Evolutionary conservation across 2,888 invertebrate genomes (phyloP).

Genomic region (Nomada goodeniana): DNA sequence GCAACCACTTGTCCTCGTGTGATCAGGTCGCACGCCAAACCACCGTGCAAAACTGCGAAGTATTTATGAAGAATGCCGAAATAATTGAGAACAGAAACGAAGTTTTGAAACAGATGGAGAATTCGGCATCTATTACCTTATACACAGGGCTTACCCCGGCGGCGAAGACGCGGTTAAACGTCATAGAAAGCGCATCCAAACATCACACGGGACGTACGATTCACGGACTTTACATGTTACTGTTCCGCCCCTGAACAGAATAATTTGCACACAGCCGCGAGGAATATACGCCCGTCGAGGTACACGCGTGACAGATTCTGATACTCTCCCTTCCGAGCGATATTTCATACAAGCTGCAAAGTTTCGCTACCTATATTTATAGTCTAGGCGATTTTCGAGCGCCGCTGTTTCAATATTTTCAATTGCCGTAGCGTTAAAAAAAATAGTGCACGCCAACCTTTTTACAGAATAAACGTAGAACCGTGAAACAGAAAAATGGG

Average conservation of each 20-base stretch:
- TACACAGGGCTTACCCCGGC: not conserved
- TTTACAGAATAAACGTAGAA: too few species aligned
- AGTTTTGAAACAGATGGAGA: too few species aligned
- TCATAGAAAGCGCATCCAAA: not conserved
- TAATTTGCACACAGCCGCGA: slow-evolving; percentile 22
- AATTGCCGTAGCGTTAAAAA: too few species aligned
- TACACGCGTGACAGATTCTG: not conserved
- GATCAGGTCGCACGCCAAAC: not conserved
- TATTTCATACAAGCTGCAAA: not conserved
- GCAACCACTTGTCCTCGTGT: not conserved
- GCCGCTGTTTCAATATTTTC: too few species aligned
- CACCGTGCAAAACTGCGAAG: too few species aligned
- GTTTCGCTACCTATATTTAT: not conserved
- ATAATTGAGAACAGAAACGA: too few species aligned
- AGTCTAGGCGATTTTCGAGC: too few species aligned
- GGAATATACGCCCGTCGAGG: not conserved
- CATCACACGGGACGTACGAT: not conserved
- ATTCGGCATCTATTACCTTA: too few species aligned
- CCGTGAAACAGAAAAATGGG: too few species aligned
- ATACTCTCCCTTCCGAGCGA: not conserved
- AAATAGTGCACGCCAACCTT: too few species aligned
- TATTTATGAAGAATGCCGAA: too few species aligned
- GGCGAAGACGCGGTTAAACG: not conserved
- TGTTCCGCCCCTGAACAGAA: slow-evolving; percentile 3
- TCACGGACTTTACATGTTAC: not conserved